These are phyloP conservation scores for Gortyna flavago DNA, from an alignment of 2,888 invertebrate species.

Conservation along the genomic window DNA sequence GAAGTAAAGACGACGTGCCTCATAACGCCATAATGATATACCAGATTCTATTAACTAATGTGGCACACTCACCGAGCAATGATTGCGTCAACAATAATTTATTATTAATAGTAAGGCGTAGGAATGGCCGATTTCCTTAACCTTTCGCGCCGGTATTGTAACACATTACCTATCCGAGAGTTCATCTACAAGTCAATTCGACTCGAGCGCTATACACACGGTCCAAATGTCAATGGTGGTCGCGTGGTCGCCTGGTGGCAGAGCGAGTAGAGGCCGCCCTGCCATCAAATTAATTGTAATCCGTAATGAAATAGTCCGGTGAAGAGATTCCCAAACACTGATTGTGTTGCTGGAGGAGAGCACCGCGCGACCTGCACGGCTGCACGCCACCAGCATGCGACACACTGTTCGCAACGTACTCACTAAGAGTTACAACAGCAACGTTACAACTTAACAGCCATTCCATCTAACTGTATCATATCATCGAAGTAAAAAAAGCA, in stretches of 20 bases:
- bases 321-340: neutral
- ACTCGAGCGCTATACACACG: neutral
- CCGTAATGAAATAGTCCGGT: too few relatives aligned
- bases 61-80: conserved; percentile 39
- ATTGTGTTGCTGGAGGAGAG: neutral
- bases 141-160: conserved; percentile 15
- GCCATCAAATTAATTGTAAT: neutral
- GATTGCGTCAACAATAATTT: conserved; percentile 28
- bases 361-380: neutral
- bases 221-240: neutral
- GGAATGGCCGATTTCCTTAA: conserved; percentile 35
- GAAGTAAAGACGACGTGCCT: conserved; percentile 36
- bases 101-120: conserved; percentile 20
- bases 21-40: conserved; percentile 28
- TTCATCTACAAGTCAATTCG: neutral
- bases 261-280: neutral
- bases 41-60: conserved; percentile 55
- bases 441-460: neutral
- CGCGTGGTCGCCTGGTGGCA: neutral
- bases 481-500: conserved; percentile 3
- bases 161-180: conserved; percentile 27
- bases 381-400: neutral
- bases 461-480: neutral
- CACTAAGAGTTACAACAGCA: neutral
- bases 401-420: neutral